These are phyloP conservation scores for Pseudorectes ferrugineus DNA, from an alignment of 2,113 vertebrate species.

Conservation along the genomic window DNA sequence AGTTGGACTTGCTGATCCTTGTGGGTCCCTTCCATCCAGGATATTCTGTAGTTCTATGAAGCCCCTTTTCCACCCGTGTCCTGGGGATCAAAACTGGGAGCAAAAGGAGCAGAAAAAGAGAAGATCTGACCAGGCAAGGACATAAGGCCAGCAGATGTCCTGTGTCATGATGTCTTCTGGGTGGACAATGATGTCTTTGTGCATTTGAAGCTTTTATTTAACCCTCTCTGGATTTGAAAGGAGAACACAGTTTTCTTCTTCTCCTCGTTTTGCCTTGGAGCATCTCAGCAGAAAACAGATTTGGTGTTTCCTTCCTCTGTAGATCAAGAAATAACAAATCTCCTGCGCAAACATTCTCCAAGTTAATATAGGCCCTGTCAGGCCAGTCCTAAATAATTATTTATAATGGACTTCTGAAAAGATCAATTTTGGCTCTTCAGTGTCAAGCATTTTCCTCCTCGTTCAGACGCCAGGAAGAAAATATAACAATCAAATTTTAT, in stretches of 20 bases:
- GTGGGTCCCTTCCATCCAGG: background rate
- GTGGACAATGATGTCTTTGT: background rate
- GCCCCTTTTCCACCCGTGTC: accelerated
- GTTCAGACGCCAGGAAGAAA: background rate
- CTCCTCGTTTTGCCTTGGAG: background rate
- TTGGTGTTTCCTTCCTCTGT: background rate
- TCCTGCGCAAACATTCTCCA: background rate
- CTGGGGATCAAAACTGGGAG: background rate
- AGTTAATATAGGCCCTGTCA: background rate
- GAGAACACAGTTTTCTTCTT: background rate
- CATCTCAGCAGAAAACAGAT: background rate
- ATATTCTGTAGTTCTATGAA: background rate
- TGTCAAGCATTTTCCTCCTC: background rate
- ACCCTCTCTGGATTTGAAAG: background rate
- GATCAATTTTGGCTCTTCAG: background rate
- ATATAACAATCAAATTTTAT: background rate
- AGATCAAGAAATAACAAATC: background rate
- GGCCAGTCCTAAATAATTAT: background rate
- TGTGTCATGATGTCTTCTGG: background rate
- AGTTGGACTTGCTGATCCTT: background rate
- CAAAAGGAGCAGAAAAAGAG: background rate
- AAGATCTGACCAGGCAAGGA: background rate
- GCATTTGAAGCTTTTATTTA: background rate
- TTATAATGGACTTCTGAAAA: background rate
- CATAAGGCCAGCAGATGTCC: background rate